Evolutionary conservation across 1,140 invertebrate species (phyloP), one percentile per base, ranked within the genome.

Genomic region (Helicorthomorpha holstii): DNA sequence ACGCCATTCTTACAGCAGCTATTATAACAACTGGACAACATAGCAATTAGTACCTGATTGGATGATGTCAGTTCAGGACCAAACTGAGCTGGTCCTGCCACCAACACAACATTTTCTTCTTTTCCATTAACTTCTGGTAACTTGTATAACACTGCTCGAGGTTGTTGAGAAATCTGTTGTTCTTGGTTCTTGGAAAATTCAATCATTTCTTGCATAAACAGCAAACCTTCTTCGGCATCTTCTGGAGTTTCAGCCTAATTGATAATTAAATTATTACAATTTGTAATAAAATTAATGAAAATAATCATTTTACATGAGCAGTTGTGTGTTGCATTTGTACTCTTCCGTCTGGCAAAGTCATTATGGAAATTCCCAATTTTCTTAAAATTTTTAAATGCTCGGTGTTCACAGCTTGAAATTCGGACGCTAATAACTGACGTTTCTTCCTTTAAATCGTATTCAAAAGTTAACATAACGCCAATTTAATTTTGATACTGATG

Each of bases 191-290:
- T 85, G 27, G 86, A 88, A 43, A 92, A 68, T 68, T 93, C 85
- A 7, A 91, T 78, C 88, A 97, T 95, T 71, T 97, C 93, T 61
- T 93, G 85, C 87, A 98, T 96, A 61, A 98, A 97, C 26, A 85
- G 71, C 23, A 94, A 64, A 0, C 94, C 93, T 70, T 95, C 85
- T 62, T 93, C 83, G 1, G 87, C 92, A 63, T 92, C 83, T 57
- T 82, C 78, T 14, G 80, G 69, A 45, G 81, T 81, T 62, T 81
- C 79, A 12, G 91, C 92, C 87, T 92, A 54, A 54, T 43, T 49
- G 41, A n/a, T 23, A 29, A 34, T 34, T 16, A 34, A 16, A 7
- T 16, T 7, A 21, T 44, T 10, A 16, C 25, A 16, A 54, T 7
- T 21, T 7, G 12, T 7, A 25, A 46, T 10, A 54, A 14, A 10